Conservation (phyloP, 2,888 invertebrate species). For the Erebia epiphron region DNA sequence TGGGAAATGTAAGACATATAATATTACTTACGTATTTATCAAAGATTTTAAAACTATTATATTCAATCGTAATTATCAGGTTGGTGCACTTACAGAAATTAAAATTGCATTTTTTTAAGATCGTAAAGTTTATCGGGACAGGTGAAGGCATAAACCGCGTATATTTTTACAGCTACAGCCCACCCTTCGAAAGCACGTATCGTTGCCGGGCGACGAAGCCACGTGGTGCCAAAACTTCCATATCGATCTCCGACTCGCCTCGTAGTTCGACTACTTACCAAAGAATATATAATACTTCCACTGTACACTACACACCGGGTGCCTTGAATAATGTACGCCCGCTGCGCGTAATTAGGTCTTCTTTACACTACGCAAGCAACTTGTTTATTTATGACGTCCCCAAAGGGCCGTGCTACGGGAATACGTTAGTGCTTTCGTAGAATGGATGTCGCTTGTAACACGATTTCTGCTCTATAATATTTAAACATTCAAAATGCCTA, state of each 20-base stretch:
- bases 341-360: constrained; percentile 58
- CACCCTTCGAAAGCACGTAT: constrained; percentile 38
- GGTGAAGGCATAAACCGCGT: too few species aligned
- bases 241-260: constrained; percentile 51
- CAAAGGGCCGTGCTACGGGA: constrained; percentile 28
- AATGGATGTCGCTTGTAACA: constrained; percentile 6
- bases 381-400: constrained; percentile 41
- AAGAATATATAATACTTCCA: constrained; percentile 1
- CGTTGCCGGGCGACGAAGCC: constrained; percentile 52
- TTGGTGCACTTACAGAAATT: too few species aligned
- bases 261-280: constrained; percentile 9
- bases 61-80: too few species aligned
- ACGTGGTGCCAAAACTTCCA: constrained; percentile 51
- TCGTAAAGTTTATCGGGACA: too few species aligned
- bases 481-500: background rate
- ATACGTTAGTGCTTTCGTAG: constrained; percentile 20
- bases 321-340: constrained; percentile 58
- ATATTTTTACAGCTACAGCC: constrained; percentile 13
- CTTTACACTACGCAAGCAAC: constrained; percentile 47
- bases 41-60: too few species aligned
- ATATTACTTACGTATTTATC: too few species aligned
- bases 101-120: too few species aligned
- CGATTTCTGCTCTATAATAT: background rate
- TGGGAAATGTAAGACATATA: too few species aligned
- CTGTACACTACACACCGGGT: constrained; percentile 34